Conservation (phyloP, 2,888 invertebrate genomes). For the Panorpa germanica region DNA sequence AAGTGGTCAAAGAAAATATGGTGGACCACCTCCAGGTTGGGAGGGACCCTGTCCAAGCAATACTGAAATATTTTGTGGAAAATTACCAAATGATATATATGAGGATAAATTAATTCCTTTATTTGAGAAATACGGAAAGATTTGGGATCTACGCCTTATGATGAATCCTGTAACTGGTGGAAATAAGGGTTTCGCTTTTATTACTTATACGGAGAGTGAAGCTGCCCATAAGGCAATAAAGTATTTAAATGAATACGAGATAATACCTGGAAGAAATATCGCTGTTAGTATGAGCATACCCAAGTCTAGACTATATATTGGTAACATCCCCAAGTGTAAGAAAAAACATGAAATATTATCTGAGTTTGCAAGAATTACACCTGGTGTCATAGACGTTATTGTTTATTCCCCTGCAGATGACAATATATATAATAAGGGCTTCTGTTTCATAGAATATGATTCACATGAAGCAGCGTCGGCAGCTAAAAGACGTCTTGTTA, state of each 20-base stretch:
- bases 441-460: slow-evolving; percentile 99
- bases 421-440: slow-evolving; percentile 98
- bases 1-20: slow-evolving; percentile 95
- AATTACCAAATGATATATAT: slow-evolving; percentile 97
- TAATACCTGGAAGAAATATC: slow-evolving; percentile 98
- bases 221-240: slow-evolving; percentile 88
- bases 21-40: slow-evolving; percentile 96
- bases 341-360: slow-evolving; percentile 97
- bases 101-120: slow-evolving; percentile 97
- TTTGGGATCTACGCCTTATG: slow-evolving; percentile 98
- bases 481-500: slow-evolving; percentile 88
- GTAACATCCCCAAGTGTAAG: slow-evolving; percentile 99
- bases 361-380: slow-evolving; percentile 98
- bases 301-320: slow-evolving; percentile 99
- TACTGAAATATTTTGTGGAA: slow-evolving; percentile 98
- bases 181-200: slow-evolving; percentile 98
- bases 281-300: slow-evolving; percentile 99
- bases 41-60: slow-evolving; percentile 81
- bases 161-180: slow-evolving; percentile 99
- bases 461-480: slow-evolving; percentile 97
- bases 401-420: slow-evolving; percentile 99
- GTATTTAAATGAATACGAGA: slow-evolving; percentile 99
- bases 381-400: slow-evolving; percentile 96
- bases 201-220: slow-evolving; percentile 87
- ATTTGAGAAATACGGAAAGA: slow-evolving; percentile 91